These are phyloP conservation scores for Charanyca ferruginea DNA, from an alignment of 2,888 invertebrate species.

Conservation along the genomic window DNA sequence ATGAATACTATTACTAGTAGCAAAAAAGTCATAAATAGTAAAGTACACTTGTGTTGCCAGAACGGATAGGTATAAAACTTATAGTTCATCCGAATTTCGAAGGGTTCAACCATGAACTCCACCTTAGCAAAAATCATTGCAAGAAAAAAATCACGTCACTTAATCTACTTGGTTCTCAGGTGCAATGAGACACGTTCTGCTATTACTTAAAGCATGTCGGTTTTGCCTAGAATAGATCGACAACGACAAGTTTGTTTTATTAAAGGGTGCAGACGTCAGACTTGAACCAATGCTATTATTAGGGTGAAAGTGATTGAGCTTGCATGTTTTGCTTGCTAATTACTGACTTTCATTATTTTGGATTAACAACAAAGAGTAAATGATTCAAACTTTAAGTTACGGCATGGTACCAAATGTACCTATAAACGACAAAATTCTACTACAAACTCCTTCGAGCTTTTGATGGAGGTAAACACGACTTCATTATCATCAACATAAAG, in stretches of 20 bases:
- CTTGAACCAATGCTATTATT: conserved; percentile 22
- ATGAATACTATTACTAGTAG: not conserved
- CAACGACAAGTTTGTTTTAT: conserved; percentile 44
- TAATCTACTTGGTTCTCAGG: not conserved
- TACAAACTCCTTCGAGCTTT: not conserved
- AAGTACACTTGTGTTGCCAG: too few species aligned
- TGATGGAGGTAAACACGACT: conserved; percentile 20
- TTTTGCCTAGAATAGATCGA: not conserved
- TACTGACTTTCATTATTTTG: conserved; percentile 31
- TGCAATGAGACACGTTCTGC: not conserved
- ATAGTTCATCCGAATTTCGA: too few species aligned
- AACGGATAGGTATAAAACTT: too few species aligned
- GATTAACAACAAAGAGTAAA: conserved; percentile 2
- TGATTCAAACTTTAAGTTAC: not conserved
- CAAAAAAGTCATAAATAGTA: conserved; percentile 10
- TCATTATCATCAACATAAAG: conserved; percentile 37
- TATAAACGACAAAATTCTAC: not conserved
- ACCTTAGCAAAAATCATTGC: too few species aligned
- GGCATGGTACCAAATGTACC: not conserved
- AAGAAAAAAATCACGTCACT: not conserved
- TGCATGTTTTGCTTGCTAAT: conserved; percentile 21
- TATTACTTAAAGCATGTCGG: not conserved
- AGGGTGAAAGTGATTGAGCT: conserved; percentile 16
- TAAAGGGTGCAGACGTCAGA: conserved; percentile 20
- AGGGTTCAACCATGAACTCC: too few species aligned